Evolutionary conservation across 1,140 invertebrate species (phyloP), one percentile per base, ranked within the genome.

Genomic region (Scaptomyza hsui): DNA sequence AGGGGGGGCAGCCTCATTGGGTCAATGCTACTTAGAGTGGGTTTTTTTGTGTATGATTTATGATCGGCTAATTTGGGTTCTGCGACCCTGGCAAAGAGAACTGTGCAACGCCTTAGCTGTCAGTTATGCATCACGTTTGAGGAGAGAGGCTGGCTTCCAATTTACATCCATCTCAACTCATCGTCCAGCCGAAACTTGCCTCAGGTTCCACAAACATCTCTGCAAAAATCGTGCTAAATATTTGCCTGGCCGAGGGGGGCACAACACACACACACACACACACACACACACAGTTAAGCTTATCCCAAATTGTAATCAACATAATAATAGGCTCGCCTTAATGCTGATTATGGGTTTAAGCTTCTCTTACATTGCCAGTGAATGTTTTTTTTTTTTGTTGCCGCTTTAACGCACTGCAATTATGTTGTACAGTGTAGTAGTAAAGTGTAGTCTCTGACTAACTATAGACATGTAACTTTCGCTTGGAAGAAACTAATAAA

Each of bases 271-370:
- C 24, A 24, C 24, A 24, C 32, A 35, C 10, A 35, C 32, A 26
- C 24, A 26, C 24, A 26, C 24, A 26, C 24, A 26, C 24, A 26
- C 32, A 12, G 1, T 12, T 10, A 32, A 52, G 71, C 74, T 86
- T 86, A 86, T 86, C 82, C 78, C 18, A 63, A 82, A 78, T 78
- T 75, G 67, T 69, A 86, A 86, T 86, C 82, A 88, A 75, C 51
- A 67, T 86, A 88, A 86, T 86, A 88, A 86, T 59, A 82, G 83
- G 56, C 62, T 67, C 51, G 15, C 51, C 57, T 78, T 67, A 82
- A 82, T 78, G 67, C 67, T 82, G 74, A 86, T 86, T 88, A 78
- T 71, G 61, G 70, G 83, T 78, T 78, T 68, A 15, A 32, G 32
- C 32, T 37, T 29, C 2, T 32, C 19, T 72, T 60, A 49, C 68